Evolutionary conservation across 2,888 invertebrate genomes (phyloP).

Genomic region (Drosophila recens): DNA sequence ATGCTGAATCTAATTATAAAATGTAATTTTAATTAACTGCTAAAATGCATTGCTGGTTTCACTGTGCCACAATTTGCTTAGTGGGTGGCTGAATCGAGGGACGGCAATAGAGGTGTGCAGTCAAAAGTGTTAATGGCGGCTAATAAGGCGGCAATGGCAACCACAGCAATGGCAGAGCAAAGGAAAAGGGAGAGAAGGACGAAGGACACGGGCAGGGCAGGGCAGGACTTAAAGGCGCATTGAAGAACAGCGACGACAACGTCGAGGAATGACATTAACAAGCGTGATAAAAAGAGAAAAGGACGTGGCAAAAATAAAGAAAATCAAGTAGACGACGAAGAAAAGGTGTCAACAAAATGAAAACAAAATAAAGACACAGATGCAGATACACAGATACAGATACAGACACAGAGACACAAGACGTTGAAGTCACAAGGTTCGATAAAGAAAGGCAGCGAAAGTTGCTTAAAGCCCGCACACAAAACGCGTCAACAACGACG

Average conservation of each 20-base stretch:
- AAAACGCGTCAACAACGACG: slow-evolving; percentile 20
- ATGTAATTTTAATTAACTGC: not conserved
- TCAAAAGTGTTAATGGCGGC: slow-evolving; percentile 78
- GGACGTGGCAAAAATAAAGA: slow-evolving; percentile 29
- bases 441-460: slow-evolving; percentile 47
- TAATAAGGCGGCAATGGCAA: slow-evolving; percentile 72
- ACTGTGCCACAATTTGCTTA: slow-evolving; percentile 41
- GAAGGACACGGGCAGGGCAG: not conserved
- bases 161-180: slow-evolving; percentile 36
- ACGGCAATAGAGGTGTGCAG: slow-evolving; percentile 12
- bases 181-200: not conserved
- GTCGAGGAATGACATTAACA: slow-evolving; percentile 74
- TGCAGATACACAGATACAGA: slow-evolving; percentile 8
- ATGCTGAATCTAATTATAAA: too few species aligned
- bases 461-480: slow-evolving; percentile 46
- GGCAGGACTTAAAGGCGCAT: slow-evolving; percentile 21
- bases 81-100: not conserved
- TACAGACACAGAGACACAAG: slow-evolving; percentile 4
- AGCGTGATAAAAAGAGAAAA: slow-evolving; percentile 73
- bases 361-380: slow-evolving; percentile 31
- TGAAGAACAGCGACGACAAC: slow-evolving; percentile 42
- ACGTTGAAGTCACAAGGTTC: slow-evolving; percentile 44
- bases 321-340: not conserved
- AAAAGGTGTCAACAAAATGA: slow-evolving; percentile 49
- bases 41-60: not conserved